Percentiles rank a stretch among this genome's conserved stretches.
These are phyloP conservation scores for Phyllostomus discolor DNA, from an alignment of 2,113 vertebrate species.

Conservation along the genomic window DNA sequence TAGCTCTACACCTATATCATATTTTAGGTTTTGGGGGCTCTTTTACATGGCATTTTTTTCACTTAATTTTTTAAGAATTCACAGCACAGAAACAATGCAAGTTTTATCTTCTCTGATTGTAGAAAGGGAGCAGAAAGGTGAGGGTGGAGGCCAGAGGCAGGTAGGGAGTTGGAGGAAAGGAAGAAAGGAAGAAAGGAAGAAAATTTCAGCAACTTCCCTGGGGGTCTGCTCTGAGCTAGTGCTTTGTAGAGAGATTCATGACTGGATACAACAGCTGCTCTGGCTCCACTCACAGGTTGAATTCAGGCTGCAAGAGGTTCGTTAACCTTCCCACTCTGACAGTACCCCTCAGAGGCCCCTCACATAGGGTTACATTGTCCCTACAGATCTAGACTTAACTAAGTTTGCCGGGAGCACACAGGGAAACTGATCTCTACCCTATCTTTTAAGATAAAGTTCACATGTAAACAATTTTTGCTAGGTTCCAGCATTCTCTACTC, in stretches of 20 bases:
- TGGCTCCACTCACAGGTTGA: rapidly evolving
- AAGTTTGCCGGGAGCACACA: no score
- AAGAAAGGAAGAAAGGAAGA: background rate
- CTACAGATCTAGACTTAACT: background rate
- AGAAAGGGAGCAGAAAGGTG: background rate
- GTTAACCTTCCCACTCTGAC: background rate
- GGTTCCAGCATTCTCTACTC: background rate
- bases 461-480: background rate
- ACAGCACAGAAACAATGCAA: background rate
- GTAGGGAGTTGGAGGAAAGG: no score
- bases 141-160: background rate
- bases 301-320: background rate
- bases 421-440: background rate
- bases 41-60: background rate
- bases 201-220: no score
- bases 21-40: background rate
- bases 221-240: background rate
- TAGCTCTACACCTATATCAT: no score
- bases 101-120: background rate
- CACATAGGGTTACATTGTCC: rapidly evolving
- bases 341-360: background rate
- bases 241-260: no score
- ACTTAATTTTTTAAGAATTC: background rate
- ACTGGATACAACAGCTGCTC: rapidly evolving
- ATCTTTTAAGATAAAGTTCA: background rate